phyloP scores from a whole-genome alignment of 2,797 vertebrate genomes.

The Alcedo quadribrachys region DNA sequence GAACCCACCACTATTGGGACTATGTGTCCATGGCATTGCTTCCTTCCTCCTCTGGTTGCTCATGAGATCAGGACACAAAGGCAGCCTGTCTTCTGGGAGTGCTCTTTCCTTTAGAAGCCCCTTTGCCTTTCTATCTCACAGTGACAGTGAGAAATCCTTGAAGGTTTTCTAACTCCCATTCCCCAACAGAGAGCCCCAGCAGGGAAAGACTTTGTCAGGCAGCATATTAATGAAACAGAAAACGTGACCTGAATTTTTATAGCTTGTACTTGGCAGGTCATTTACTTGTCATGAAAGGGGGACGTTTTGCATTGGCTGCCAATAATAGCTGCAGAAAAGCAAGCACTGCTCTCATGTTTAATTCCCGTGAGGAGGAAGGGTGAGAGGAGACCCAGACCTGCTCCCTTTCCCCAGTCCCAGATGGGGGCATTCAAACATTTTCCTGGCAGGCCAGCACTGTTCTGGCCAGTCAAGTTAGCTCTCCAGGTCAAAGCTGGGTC shows the following conservation, averaged over 20 bases:
- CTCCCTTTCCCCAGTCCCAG: neutral
- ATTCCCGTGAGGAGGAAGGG: conserved; percentile 22
- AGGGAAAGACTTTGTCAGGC: conserved; percentile 58
- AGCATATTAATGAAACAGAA: conserved; percentile 69
- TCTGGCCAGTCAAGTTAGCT: neutral
- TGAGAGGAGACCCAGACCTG: neutral
- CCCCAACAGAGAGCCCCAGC: conserved; percentile 48
- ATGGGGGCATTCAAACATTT: neutral
- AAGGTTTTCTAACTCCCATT: conserved; percentile 48
- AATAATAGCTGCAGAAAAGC: conserved; percentile 53
- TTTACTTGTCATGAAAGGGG: conserved; percentile 62
- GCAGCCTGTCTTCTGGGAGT: conserved; percentile 34
- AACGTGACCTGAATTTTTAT: conserved; percentile 70
- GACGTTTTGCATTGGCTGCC: conserved; percentile 51
- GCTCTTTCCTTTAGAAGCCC: conserved; percentile 36
- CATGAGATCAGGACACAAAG: conserved; percentile 54
- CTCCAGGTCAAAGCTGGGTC: neutral
- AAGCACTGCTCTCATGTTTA: conserved; percentile 38
- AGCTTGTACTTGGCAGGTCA: conserved; percentile 62
- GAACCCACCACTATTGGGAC: neutral
- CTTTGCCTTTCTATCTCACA: conserved; percentile 50
- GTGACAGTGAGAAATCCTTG: conserved; percentile 62
- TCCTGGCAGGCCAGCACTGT: neutral
- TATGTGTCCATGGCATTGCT: conserved; percentile 36
- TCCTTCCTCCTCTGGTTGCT: conserved; percentile 24